These are phyloP conservation scores for Hyperoplus immaculatus DNA, from an alignment of 2,797 vertebrate species.

Conservation along the genomic window DNA sequence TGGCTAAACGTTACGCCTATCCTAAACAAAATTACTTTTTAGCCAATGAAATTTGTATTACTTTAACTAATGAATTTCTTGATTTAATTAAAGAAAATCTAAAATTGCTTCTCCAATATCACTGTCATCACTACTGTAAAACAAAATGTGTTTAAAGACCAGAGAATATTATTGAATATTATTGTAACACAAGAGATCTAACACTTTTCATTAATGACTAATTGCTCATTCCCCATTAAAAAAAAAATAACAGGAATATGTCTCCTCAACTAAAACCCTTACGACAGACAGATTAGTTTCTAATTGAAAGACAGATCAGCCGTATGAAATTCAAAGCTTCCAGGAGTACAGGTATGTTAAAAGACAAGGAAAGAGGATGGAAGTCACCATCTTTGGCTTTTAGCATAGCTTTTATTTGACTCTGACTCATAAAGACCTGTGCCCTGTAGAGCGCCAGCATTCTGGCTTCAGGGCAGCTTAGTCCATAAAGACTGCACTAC, in stretches of 20 bases:
- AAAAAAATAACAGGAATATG: slow-evolving; percentile 44
- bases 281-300: slow-evolving; percentile 45
- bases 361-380: slow-evolving; percentile 9
- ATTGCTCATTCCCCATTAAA: slow-evolving; percentile 41
- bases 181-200: slow-evolving; percentile 32
- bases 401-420: slow-evolving; percentile 44
- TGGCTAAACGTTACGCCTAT: background rate
- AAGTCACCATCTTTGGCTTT: slow-evolving; percentile 30
- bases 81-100: slow-evolving; percentile 34
- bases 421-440: slow-evolving; percentile 60
- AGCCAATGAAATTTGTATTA: background rate
- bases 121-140: slow-evolving; percentile 43
- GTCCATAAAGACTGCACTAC: slow-evolving; percentile 63
- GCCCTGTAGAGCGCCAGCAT: slow-evolving; percentile 48
- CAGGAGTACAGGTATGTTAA: slow-evolving; percentile 20
- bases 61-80: slow-evolving; percentile 37
- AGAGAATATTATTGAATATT: slow-evolving; percentile 35
- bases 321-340: slow-evolving; percentile 31
- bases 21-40: background rate
- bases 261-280: slow-evolving; percentile 31
- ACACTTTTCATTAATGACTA: slow-evolving; percentile 39
- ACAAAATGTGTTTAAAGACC: slow-evolving; percentile 41
- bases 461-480: slow-evolving; percentile 61
- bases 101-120: slow-evolving; percentile 23
- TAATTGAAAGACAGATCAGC: slow-evolving; percentile 32